These are phyloP conservation scores for Vicugna pacos DNA, from an alignment of 2,113 vertebrate genomes.

Conservation along the genomic window DNA sequence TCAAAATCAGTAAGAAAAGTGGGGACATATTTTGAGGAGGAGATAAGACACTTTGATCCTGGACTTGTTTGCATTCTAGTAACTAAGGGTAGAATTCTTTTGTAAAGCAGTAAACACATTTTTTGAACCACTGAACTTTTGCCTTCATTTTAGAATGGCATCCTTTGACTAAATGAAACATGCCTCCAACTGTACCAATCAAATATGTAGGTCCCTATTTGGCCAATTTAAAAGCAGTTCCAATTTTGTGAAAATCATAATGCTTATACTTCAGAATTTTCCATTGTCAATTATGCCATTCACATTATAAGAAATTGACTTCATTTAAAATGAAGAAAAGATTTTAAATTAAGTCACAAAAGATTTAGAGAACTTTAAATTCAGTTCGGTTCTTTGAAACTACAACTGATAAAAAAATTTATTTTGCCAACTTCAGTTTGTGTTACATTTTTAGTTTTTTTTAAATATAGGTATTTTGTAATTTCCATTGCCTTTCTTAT, in stretches of 20 bases:
- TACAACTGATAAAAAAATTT: slow-evolving; percentile 57
- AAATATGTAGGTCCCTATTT: slow-evolving; percentile 20
- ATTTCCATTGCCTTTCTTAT: slow-evolving; percentile 61
- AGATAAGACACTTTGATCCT: background rate
- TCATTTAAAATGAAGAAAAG: slow-evolving; percentile 77
- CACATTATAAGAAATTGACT: slow-evolving; percentile 68
- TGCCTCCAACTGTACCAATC: background rate
- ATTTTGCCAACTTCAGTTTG: slow-evolving; percentile 57
- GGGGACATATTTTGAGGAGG: background rate
- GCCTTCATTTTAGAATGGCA: background rate
- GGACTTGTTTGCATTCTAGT: background rate
- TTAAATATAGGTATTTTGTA: slow-evolving; percentile 76
- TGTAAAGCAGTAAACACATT: slow-evolving; percentile 29
- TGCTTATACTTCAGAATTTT: slow-evolving; percentile 71
- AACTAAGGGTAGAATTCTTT: slow-evolving; percentile 16
- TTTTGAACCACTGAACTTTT: slow-evolving; percentile 16
- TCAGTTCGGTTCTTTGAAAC: slow-evolving; percentile 72
- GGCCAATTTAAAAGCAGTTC: slow-evolving; percentile 63
- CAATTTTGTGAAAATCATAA: slow-evolving; percentile 64
- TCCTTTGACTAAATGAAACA: slow-evolving; percentile 67
- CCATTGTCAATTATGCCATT: slow-evolving; percentile 59
- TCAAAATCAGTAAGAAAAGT: background rate
- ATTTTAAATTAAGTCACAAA: slow-evolving; percentile 79
- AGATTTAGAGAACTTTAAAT: slow-evolving; percentile 71
- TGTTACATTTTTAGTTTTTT: slow-evolving; percentile 73